phyloP scores from a whole-genome alignment of 92 coral and sea anemone species.

The Porites rus region DNA sequence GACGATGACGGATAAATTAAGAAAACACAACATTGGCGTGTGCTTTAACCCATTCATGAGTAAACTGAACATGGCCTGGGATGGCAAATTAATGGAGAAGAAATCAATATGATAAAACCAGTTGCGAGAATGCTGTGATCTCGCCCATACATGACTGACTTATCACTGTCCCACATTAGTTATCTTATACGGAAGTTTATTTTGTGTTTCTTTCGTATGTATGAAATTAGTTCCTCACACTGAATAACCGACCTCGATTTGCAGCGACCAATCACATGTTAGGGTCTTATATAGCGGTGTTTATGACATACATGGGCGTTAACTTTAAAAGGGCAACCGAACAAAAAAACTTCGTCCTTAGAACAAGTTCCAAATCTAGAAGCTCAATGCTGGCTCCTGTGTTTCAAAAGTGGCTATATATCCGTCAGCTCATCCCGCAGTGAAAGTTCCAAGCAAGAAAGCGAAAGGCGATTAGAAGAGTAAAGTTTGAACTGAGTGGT shows the following conservation, averaged over 20 bases:
- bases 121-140: neutral
- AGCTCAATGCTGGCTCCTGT: neutral
- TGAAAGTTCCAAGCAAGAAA: slow-evolving; percentile 24
- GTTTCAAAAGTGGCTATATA: neutral
- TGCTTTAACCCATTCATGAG: neutral
- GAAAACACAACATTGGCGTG: neutral
- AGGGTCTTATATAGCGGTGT: neutral
- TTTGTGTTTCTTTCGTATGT: neutral
- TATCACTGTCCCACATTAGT: neutral
- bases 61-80: too few relatives aligned
- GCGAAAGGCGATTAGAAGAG: slow-evolving; percentile 16
- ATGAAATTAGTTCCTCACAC: neutral
- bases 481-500: slow-evolving; percentile 23
- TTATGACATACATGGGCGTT: slow-evolving; percentile 19
- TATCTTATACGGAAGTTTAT: slow-evolving; percentile 36
- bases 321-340: slow-evolving; percentile 21
- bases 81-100: neutral
- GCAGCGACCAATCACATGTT: slow-evolving; percentile 23
- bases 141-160: too few relatives aligned
- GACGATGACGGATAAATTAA: neutral
- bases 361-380: neutral
- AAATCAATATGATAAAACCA: neutral
- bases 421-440: neutral
- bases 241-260: slow-evolving; percentile 19
- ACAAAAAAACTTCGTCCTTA: neutral